Base-by-base conservation (phyloP, 2,797 vertebrate genomes). In the Leptoclinus maculatus region DNA sequence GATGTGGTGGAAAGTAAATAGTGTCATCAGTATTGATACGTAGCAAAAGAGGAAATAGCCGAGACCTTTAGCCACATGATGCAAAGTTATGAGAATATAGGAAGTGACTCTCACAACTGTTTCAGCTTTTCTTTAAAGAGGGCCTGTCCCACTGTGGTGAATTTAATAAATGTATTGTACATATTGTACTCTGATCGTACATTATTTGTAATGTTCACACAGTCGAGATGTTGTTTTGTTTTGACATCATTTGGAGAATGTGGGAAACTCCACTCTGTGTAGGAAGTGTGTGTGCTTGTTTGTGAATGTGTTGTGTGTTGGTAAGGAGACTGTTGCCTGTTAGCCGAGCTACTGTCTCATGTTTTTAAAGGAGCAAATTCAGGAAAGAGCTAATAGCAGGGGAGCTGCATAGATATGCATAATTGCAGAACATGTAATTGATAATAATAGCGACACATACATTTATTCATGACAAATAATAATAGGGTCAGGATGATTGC, bases 391-490 rank as follows among this genome's bases (percentile, higher is more conserved):
- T 72, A 66, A 67, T 75, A 72, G 41, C 47, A 17, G 49, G 11
- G 36, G 51, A 67, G 34, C 64, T 76, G 82, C 84, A 83, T 72
- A 86, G 53, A 90, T 84, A 41, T 87, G 75, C 77, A 90, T 85
- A 86, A 83, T 75, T 77, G 72, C 71, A 66, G 57, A 76, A 79
- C 58, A 68, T 80, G 73, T 85, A 89, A 87, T 75, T 87, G 83
- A 91, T 85, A 86, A 88, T 87, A 78, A 88, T 75, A 45, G 39
- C 76, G 70, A 82, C 27, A 32, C 86, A 90, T 87, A 80, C 78
- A 90, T 89, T 88, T 88, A 91, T 89, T 91, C 87, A 86, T 89
- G 87, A 83, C 69, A 79, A 78, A 84, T 89, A 89, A 93, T 91
- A 76, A 89, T 79, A 79, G 83, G 87, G 73, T 86, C 82, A 83